Conservation (phyloP, 2,888 invertebrate species). For the Drosophila infuscata region DNA sequence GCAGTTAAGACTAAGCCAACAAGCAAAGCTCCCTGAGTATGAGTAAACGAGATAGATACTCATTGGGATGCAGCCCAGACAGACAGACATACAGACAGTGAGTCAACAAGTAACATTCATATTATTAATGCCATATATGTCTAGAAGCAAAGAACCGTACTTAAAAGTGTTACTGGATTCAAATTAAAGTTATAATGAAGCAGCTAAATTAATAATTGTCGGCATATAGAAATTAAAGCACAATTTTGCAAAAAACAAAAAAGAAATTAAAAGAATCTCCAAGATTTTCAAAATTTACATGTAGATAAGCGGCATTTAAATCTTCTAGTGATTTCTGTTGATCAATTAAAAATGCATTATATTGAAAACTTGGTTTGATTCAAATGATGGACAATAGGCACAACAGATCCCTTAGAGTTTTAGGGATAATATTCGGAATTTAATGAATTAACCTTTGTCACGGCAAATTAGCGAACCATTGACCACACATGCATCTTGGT, state of each 20-base stretch:
- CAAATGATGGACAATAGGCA: not conserved
- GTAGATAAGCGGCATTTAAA: not conserved
- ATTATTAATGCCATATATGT: not conserved
- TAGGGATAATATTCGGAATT: not conserved
- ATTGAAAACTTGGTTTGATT: slow-evolving; percentile 1
- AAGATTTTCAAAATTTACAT: too few relatives aligned
- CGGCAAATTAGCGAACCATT: slow-evolving; percentile 57
- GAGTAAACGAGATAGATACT: slow-evolving; percentile 4
- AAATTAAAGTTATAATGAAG: not conserved
- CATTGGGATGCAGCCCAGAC: slow-evolving; percentile 7
- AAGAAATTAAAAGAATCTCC: too few relatives aligned
- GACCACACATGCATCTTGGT: slow-evolving; percentile 66
- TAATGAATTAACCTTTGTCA: slow-evolving; percentile 63
- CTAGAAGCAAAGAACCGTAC: not conserved
- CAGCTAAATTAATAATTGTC: too few relatives aligned
- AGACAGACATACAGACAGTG: slow-evolving; percentile 21
- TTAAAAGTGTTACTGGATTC: not conserved
- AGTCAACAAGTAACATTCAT: not conserved
- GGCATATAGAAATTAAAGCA: not conserved
- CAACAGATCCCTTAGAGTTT: not conserved
- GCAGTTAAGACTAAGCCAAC: slow-evolving; percentile 48
- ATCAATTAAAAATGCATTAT: not conserved
- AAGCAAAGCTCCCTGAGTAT: slow-evolving; percentile 13
- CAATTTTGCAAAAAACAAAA: too few relatives aligned
- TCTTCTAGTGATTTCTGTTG: not conserved